phyloP scores from a whole-genome alignment of 1,140 invertebrate genomes.

The Drosophila grimshawi region DNA sequence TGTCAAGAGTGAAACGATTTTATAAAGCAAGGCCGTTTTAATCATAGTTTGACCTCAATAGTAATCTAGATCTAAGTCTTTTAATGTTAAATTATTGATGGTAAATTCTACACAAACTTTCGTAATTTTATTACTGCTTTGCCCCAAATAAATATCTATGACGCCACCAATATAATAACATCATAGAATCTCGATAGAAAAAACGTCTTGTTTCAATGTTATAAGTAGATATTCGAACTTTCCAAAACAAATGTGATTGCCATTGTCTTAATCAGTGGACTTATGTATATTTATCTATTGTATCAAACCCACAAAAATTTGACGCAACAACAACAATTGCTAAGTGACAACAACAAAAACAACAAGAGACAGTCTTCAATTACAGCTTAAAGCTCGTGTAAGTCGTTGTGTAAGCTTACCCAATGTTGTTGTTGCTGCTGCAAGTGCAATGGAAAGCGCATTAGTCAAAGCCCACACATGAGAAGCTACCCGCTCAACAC shows the following conservation, averaged over 20 bases:
- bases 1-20: no score
- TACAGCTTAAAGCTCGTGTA: constrained; percentile 73
- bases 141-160: no score
- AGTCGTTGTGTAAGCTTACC: constrained; percentile 70
- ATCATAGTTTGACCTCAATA: no score
- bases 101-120: no score
- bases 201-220: no score
- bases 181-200: not conserved
- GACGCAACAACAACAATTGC: constrained; percentile 15
- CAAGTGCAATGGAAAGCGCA: constrained; percentile 74
- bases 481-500: constrained; percentile 19
- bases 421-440: constrained; percentile 36
- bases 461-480: constrained; percentile 61
- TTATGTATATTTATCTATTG: constrained; percentile 36
- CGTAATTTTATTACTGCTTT: no score
- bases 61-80: no score
- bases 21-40: no score
- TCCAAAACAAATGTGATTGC: constrained; percentile 2
- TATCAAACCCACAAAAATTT: constrained; percentile 29
- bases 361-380: constrained; percentile 59
- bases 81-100: no score
- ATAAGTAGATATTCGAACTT: not conserved
- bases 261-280: constrained; percentile 25
- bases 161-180: no score
- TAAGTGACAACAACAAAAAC: constrained; percentile 18